Conservation (phyloP, 92 coral and sea anemone species). For the Phenganax stokvisi region DNA sequence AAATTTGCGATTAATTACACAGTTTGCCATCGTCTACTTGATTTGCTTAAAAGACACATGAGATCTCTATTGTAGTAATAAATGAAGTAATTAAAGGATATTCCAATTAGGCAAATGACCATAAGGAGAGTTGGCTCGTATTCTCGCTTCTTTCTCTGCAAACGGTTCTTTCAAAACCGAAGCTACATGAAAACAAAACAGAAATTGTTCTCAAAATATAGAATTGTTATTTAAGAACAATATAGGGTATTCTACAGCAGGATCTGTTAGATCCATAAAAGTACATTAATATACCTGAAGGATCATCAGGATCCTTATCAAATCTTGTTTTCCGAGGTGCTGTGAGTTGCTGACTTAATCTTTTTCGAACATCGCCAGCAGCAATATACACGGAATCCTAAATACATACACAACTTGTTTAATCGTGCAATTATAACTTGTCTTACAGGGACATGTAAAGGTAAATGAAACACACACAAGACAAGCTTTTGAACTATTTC, state of each 20-base stretch:
- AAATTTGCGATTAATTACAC: not conserved
- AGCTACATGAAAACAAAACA: constrained; percentile 46
- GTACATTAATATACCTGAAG: constrained; percentile 69
- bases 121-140: constrained; percentile 83
- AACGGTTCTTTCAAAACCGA: constrained; percentile 95
- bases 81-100: constrained; percentile 63
- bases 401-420: not conserved
- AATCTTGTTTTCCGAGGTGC: constrained; percentile 78
- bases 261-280: not conserved
- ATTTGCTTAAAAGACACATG: too few species aligned
- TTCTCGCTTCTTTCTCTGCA: constrained; percentile 82
- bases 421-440: too few species aligned
- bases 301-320: constrained; percentile 95
- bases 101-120: constrained; percentile 99
- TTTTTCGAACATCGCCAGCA: constrained; percentile 87
- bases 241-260: not conserved
- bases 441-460: too few species aligned
- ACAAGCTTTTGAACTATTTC: too few species aligned
- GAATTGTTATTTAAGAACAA: not conserved
- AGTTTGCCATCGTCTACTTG: not conserved
- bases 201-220: not conserved
- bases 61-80: not conserved
- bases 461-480: too few species aligned
- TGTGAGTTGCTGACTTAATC: constrained; percentile 77
- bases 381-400: constrained; percentile 76